Conservation (phyloP, 2,113 vertebrate genomes). For the Xiphophorus hellerii region DNA sequence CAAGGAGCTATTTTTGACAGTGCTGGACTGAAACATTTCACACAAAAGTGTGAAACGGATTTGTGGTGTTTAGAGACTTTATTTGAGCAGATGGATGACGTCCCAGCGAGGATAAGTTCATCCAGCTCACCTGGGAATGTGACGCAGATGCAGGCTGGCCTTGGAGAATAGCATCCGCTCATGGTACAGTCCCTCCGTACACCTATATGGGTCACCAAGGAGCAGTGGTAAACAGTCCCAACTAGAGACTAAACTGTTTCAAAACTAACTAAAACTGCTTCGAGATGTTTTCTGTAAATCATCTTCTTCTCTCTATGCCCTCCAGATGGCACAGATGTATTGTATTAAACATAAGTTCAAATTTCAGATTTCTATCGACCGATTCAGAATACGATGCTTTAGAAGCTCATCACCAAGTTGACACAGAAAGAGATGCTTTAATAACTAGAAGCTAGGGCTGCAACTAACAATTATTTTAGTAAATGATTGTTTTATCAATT, state of each 20-base stretch:
- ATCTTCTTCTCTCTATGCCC: background rate
- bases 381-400: too few relatives aligned
- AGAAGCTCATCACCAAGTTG: too few relatives aligned
- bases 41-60: constrained; percentile 23
- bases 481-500: too few relatives aligned
- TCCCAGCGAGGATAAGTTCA: constrained; percentile 59
- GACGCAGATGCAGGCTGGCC: background rate
- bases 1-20: constrained; percentile 12
- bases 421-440: too few relatives aligned
- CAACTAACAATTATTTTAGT: too few relatives aligned
- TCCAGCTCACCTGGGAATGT: constrained; percentile 61
- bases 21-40: constrained; percentile 1
- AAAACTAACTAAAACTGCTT: background rate
- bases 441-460: too few relatives aligned
- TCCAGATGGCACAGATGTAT: constrained; percentile 61
- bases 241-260: background rate
- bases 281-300: background rate
- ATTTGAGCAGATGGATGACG: constrained; percentile 62
- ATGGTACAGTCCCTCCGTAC: constrained; percentile 20
- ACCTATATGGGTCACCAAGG: constrained; percentile 32
- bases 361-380: too few relatives aligned
- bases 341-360: constrained; percentile 53
- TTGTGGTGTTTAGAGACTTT: constrained; percentile 11
- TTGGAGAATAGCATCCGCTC: constrained; percentile 39
- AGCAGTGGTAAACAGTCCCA: background rate